Conservation (phyloP, 2,113 vertebrate species). For the Pavo muticus region DNA sequence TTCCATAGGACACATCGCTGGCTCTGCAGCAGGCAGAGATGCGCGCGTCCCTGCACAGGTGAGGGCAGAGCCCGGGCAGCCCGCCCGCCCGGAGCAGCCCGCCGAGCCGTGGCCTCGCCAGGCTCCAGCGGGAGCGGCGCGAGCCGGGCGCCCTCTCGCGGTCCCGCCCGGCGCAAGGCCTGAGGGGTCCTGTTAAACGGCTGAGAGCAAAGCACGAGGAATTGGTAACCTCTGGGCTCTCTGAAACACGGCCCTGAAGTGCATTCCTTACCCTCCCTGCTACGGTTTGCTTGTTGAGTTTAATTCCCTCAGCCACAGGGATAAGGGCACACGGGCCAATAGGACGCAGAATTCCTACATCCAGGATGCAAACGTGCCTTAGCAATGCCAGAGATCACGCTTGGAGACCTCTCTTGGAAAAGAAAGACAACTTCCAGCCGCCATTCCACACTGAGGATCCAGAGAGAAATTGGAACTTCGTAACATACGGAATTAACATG, state of each 20-base stretch:
- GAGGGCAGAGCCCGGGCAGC: too few species aligned
- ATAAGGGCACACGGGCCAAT: background rate
- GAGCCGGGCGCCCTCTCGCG: constrained; percentile 33
- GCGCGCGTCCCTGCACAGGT: background rate
- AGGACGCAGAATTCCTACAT: fast-evolving
- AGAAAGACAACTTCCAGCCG: fast-evolving
- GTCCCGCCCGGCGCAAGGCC: background rate
- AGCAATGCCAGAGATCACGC: background rate
- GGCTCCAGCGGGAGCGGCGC: background rate
- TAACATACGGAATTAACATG: background rate
- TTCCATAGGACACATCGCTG: fast-evolving
- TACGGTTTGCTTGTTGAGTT: fast-evolving
- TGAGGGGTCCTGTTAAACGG: fast-evolving
- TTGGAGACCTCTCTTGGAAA: background rate
- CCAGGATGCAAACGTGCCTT: background rate
- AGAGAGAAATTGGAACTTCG: background rate
- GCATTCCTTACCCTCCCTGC: too few species aligned
- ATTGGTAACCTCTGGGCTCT: too few species aligned
- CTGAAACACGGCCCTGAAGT: too few species aligned
- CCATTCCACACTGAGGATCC: background rate
- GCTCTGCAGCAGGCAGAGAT: fast-evolving
- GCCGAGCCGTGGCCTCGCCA: too few species aligned
- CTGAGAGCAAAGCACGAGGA: background rate
- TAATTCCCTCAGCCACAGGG: background rate
- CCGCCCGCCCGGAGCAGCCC: too few species aligned